A percentile compares a stretch with the other conserved stretches of the same genome.
Evolutionary conservation across 2,113 vertebrate species (phyloP).

Genomic region (Sisor rabdophorus): DNA sequence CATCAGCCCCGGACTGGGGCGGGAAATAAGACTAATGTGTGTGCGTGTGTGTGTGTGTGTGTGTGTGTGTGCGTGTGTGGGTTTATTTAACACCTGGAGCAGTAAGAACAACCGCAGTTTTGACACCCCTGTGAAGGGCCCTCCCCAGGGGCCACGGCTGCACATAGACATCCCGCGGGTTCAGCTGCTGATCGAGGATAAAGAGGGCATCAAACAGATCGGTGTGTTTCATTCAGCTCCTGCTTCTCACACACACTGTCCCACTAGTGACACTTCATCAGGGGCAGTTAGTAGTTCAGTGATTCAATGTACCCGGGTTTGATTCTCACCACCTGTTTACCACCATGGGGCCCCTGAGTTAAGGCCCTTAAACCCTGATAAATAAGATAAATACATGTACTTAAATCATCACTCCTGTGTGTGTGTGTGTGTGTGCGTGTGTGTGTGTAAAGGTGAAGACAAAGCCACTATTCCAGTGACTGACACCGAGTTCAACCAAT

Average conservation of each 20-base stretch:
- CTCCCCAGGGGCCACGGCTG: slow-evolving; percentile 91
- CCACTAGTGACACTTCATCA: too few relatives aligned
- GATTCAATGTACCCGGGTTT: too few relatives aligned
- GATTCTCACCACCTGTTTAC: too few relatives aligned
- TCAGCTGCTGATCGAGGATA: slow-evolving; percentile 97
- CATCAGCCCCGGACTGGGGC: background rate
- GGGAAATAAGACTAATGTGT: slow-evolving; percentile 44
- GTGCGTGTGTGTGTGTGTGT: slow-evolving; percentile 37
- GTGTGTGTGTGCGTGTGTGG: slow-evolving; percentile 41
- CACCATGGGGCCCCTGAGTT: too few relatives aligned
- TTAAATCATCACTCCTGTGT: too few relatives aligned
- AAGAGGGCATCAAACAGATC: slow-evolving; percentile 97
- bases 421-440: background rate
- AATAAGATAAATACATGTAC: too few relatives aligned
- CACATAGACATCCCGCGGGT: slow-evolving; percentile 98
- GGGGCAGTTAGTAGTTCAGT: too few relatives aligned
- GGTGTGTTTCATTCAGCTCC: slow-evolving; percentile 68
- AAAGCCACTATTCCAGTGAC: slow-evolving; percentile 96
- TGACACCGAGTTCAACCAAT: slow-evolving; percentile 93
- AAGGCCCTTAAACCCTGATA: too few relatives aligned
- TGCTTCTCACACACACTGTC: too few relatives aligned
- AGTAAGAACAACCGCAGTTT: slow-evolving; percentile 99
- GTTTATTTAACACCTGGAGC: slow-evolving; percentile 61
- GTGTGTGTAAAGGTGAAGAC: slow-evolving; percentile 80
- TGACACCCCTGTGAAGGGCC: slow-evolving; percentile 97